Evolutionary conservation across 2,797 vertebrate species (phyloP).

Genomic region (Pseudomugil tenellus): DNA sequence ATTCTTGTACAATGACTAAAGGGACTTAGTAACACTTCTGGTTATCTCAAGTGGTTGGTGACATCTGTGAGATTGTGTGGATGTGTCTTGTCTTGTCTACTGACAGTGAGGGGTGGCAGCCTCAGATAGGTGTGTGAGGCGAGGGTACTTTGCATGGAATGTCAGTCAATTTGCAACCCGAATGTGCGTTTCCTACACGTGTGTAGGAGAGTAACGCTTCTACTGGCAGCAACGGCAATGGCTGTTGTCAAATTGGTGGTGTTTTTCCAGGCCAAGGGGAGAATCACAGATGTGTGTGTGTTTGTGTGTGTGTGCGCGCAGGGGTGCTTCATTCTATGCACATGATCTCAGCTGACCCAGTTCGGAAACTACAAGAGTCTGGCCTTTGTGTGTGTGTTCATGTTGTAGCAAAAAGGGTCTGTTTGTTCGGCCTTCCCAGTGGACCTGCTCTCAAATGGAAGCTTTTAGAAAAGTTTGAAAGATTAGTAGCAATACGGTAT

Average conservation of each 20-base stretch:
- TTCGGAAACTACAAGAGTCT: slow-evolving; percentile 51
- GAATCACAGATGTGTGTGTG: slow-evolving; percentile 39
- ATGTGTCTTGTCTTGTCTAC: neutral
- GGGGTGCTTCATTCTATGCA: slow-evolving; percentile 46
- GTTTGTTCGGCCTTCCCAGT: slow-evolving; percentile 59
- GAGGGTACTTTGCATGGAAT: slow-evolving; percentile 44
- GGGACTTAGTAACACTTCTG: slow-evolving; percentile 33
- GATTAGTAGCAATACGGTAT: slow-evolving; percentile 35
- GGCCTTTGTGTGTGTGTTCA: slow-evolving; percentile 12
- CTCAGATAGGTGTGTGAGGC: slow-evolving; percentile 27
- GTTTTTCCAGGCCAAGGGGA: slow-evolving; percentile 60
- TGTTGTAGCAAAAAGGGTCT: slow-evolving; percentile 31
- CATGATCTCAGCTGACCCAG: slow-evolving; percentile 73
- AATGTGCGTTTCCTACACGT: slow-evolving; percentile 20
- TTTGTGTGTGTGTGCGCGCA: slow-evolving; percentile 15
- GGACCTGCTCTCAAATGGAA: slow-evolving; percentile 26
- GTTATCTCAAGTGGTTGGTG: slow-evolving; percentile 25
- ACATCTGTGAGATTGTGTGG: neutral
- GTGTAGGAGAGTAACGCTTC: slow-evolving; percentile 11
- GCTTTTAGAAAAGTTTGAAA: slow-evolving; percentile 56
- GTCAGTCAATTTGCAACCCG: slow-evolving; percentile 55
- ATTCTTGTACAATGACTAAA: slow-evolving; percentile 7
- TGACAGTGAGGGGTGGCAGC: slow-evolving; percentile 18
- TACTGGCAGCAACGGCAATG: slow-evolving; percentile 11
- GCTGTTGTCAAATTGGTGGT: slow-evolving; percentile 50